A percentile compares a stretch with the other conserved stretches of the same genome.
Conservation (phyloP, 2,797 vertebrate genomes). For the Neosilurus mollespiculum region DNA sequence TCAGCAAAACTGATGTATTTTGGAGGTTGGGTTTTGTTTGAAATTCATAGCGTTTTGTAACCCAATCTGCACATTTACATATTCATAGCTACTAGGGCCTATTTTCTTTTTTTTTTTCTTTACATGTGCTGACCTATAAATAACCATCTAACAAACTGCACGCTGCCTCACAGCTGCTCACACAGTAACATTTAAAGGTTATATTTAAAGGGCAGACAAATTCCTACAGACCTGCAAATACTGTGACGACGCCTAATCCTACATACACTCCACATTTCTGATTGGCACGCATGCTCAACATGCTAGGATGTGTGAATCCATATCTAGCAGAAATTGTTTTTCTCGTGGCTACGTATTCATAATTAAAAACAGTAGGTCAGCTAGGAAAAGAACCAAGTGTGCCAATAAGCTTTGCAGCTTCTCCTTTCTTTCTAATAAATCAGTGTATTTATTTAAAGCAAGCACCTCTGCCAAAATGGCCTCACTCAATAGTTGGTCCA, state of each 20-base stretch:
- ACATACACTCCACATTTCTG: background rate
- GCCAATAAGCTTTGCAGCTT: slow-evolving; percentile 66
- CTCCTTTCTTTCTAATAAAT: slow-evolving; percentile 64
- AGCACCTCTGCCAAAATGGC: slow-evolving; percentile 62
- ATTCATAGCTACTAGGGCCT: slow-evolving; percentile 16
- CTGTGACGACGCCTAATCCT: background rate
- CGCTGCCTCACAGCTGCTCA: slow-evolving; percentile 26
- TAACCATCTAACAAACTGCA: slow-evolving; percentile 56
- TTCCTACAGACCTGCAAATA: slow-evolving; percentile 9
- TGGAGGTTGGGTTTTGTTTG: slow-evolving; percentile 29
- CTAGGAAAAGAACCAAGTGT: slow-evolving; percentile 3
- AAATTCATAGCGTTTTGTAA: slow-evolving; percentile 41
- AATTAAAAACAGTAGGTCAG: slow-evolving; percentile 32
- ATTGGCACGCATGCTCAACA: background rate
- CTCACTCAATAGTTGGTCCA: slow-evolving; percentile 62
- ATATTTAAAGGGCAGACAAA: slow-evolving; percentile 17
- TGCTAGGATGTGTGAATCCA: background rate
- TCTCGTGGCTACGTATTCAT: background rate
- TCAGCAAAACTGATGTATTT: slow-evolving; percentile 12
- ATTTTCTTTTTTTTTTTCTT: slow-evolving; percentile 31
- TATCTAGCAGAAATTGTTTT: slow-evolving; percentile 2
- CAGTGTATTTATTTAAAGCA: slow-evolving; percentile 72
- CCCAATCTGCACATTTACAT: slow-evolving; percentile 32
- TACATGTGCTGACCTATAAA: slow-evolving; percentile 64
- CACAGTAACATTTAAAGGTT: slow-evolving; percentile 30